Evolutionary conservation across 2,888 invertebrate species (phyloP).

Genomic region (Fragum sueziense): DNA sequence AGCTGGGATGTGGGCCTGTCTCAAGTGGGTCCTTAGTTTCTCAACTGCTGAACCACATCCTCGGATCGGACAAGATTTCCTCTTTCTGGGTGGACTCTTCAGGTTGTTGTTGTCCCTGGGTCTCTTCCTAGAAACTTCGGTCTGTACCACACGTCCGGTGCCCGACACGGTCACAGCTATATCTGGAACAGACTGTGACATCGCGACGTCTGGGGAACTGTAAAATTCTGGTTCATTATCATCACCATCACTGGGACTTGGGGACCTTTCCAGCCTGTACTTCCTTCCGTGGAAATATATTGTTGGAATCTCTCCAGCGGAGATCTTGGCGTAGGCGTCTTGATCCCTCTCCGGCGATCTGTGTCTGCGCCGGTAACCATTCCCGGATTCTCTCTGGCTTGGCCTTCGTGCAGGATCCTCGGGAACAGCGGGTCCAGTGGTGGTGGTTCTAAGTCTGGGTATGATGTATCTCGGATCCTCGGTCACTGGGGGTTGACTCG

Average conservation of each 20-base stretch:
- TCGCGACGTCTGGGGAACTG: too few relatives aligned
- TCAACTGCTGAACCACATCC: neutral
- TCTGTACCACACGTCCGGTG: too few relatives aligned
- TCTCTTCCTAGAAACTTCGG: neutral
- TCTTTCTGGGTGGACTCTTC: neutral
- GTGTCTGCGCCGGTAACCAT: neutral
- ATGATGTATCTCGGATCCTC: neutral
- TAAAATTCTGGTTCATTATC: too few relatives aligned
- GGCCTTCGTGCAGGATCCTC: neutral
- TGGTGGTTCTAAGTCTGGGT: neutral
- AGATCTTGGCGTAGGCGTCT: neutral
- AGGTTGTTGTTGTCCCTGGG: neutral
- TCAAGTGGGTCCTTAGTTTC: neutral
- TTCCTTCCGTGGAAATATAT: neutral
- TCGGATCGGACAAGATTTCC: neutral
- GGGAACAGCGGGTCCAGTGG: neutral
- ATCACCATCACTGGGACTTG: neutral
- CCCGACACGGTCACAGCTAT: neutral
- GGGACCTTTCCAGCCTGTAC: neutral
- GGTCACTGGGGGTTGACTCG: neutral
- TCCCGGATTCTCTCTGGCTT: neutral
- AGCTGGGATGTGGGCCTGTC: conserved; percentile 15
- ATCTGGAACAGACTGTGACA: neutral
- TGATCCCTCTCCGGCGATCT: neutral
- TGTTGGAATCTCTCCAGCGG: neutral